Evolutionary conservation across 2,888 invertebrate genomes (phyloP).

Genomic region (Perdita meconis): DNA sequence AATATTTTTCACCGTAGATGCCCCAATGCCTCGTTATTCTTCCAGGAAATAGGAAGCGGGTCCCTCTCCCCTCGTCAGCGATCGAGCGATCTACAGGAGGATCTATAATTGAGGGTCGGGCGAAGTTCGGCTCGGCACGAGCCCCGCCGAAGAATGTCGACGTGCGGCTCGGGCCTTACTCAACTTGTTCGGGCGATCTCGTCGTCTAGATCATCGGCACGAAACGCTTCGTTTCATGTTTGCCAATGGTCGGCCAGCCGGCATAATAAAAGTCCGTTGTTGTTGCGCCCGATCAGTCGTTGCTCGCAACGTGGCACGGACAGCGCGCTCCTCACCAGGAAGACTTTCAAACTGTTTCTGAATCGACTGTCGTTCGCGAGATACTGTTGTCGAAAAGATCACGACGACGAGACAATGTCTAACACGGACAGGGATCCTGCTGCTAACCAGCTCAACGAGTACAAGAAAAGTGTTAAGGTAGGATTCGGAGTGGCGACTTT

Average conservation of each 20-base stretch:
- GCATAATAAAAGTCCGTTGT: constrained; percentile 73
- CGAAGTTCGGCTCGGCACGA: not conserved
- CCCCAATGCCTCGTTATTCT: no score
- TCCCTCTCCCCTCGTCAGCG: not conserved
- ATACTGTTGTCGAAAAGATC: constrained; percentile 35
- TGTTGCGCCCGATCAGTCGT: constrained; percentile 60
- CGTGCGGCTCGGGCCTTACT: constrained; percentile 14
- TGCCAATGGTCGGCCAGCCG: constrained; percentile 22
- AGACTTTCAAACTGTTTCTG: constrained; percentile 6
- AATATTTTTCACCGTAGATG: no score
- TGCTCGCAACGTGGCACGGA: constrained; percentile 38
- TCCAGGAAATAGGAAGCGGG: no score
- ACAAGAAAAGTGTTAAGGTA: constrained; percentile 87
- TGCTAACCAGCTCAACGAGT: constrained; percentile 87
- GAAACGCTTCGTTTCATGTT: constrained; percentile 9
- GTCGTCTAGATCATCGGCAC: constrained; percentile 7
- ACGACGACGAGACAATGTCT: constrained; percentile 80
- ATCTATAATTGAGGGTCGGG: not conserved
- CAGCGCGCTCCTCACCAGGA: not conserved
- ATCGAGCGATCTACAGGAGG: not conserved
- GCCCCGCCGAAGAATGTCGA: constrained; percentile 52
- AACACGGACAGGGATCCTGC: constrained; percentile 86
- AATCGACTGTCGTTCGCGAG: not conserved
- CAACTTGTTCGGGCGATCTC: constrained; percentile 29
- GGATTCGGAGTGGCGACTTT: constrained; percentile 61